A percentile compares a stretch with the other conserved stretches of the same genome.
Conservation (phyloP, 23 tunicate species). For the Clavelina lepadiformis region DNA sequence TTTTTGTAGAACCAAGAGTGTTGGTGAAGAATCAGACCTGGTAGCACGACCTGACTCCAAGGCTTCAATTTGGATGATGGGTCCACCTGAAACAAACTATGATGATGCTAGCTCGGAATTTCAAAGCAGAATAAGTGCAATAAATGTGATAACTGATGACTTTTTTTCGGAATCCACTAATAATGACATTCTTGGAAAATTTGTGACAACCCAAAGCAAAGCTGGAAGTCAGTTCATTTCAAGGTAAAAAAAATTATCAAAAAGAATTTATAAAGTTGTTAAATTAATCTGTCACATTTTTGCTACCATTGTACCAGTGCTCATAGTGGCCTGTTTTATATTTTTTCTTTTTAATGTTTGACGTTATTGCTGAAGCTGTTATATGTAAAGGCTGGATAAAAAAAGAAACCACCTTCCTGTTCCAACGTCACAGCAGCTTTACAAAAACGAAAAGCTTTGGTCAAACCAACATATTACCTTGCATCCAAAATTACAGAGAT, state of each 20-base stretch:
- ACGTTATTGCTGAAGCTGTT: no score
- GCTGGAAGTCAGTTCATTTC: conserved; percentile 25
- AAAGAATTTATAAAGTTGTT: no score
- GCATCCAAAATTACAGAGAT: conserved; percentile 17
- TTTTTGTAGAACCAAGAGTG: no score
- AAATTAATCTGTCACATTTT: no score
- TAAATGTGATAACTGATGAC: conserved; percentile 30
- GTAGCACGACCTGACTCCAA: background rate
- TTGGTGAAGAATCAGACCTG: background rate
- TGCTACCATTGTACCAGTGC: no score
- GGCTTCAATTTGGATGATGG: conserved; percentile 46
- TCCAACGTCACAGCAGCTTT: conserved; percentile 47
- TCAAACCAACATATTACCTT: conserved; percentile 19
- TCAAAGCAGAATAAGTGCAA: conserved; percentile 19
- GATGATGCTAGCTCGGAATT: conserved; percentile 26
- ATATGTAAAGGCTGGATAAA: conserved; percentile 12
- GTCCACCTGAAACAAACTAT: conserved; percentile 3
- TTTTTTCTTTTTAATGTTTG: no score
- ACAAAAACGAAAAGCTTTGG: conserved; percentile 72
- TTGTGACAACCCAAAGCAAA: conserved; percentile 16
- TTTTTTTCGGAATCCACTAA: conserved; percentile 31
- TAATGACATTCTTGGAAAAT: conserved; percentile 10
- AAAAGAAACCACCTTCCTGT: conserved; percentile 42
- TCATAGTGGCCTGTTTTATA: no score
- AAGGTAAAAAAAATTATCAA: conserved; percentile 11